Base-by-base conservation (phyloP, 1,140 invertebrate genomes). In the Neelides sp. region DNA sequence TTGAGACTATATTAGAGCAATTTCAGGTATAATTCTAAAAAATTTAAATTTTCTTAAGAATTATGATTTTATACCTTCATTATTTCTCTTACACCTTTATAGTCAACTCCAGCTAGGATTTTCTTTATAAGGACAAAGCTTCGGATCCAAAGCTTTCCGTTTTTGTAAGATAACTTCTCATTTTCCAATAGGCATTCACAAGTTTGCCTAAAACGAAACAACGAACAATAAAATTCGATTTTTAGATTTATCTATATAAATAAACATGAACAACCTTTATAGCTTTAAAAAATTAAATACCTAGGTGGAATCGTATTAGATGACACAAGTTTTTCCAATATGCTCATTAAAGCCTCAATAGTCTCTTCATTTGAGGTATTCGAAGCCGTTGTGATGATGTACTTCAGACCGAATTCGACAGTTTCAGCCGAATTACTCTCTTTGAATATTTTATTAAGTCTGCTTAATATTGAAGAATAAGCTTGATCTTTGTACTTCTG, bases 11-110 rank as follows among this genome's bases (percentile, higher is more conserved):
- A 10, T 22, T 49, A 7, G 7, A 41, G 8, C n/a, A 41, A 36
- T 47, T 26, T 7, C 8, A 10, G 22, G 8, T 10, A 43, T 23
- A 2, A 1, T 10, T 45, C 19, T 22, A 7, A 40, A 20, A 10
- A 12, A 20, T 23, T 4, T 2, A 19, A 37, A 8, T 28, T 2
- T 30, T 24, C 15, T 1, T n/a, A 15, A 28, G 20, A 50, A 20
- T n/a, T 1, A 12, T 3, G 26, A 43, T 10, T 55, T 61, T 72
- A n/a, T n/a, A 83, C 83, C 72, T 89, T 90, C 83, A 91, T 86
- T 32, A 91, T 85, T 72, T 88, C 85, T 59, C 87, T 69, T 1
- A 91, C 86, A 39, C 85, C 90, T 72, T 96, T 97, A 65, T 97
- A 97, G 67, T 94, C 88, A 10, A 95, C 91, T 50, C 83, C 80